Base-by-base conservation (phyloP, 2,888 invertebrate species). In the Eupithecia tripunctaria region DNA sequence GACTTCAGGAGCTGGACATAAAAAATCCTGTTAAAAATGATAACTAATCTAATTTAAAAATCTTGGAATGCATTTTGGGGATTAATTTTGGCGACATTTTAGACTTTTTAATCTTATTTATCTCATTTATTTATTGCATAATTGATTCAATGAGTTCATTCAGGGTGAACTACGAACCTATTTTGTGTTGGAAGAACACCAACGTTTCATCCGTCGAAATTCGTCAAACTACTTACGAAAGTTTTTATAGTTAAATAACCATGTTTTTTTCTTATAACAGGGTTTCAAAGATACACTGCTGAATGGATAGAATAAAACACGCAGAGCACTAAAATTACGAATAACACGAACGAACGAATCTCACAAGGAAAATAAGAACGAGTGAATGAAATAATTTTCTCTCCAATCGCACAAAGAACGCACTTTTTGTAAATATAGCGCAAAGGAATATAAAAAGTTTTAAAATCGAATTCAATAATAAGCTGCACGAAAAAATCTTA, bases 311-410 rank as follows among this genome's bases (percentile, higher is more conserved):
- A 75, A 77, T 65, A 65, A 65, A 41, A 75, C 76, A 73, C 67
- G 59, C 59, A 62, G 65, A 73, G 79, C 72, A 64, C 64, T 25
- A 64, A 86, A 87, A 88, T 82, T 80, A 83, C 86, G 87, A 88
- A 70, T 72, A 77, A 86, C 82, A 85, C 90, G 87, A 90, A 87
- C 90, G 89, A 90, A 86, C 89, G 89, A 90, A 82, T 76, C 10
- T 47, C 43, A 36, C 41, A 29, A 62, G 5, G 4, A 43, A 51
- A 15, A 43, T 27, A 29, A 36, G 68, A 74, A 69, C 62, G 74
- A 74, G 71, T 67, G 70, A 72, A 67, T 67, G 69, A 64, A 43
- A n/a, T 47, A n/a, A 25, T 41, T 63, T 56, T 70, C 66, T 67
- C 69, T 67, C 63, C 62, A 64, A 59, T 67, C 38, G 15, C 63